A percentile compares a stretch with the other conserved stretches of the same genome.
phyloP scores from a whole-genome alignment of 1,140 invertebrate species.

The Heterodera schachtii region DNA sequence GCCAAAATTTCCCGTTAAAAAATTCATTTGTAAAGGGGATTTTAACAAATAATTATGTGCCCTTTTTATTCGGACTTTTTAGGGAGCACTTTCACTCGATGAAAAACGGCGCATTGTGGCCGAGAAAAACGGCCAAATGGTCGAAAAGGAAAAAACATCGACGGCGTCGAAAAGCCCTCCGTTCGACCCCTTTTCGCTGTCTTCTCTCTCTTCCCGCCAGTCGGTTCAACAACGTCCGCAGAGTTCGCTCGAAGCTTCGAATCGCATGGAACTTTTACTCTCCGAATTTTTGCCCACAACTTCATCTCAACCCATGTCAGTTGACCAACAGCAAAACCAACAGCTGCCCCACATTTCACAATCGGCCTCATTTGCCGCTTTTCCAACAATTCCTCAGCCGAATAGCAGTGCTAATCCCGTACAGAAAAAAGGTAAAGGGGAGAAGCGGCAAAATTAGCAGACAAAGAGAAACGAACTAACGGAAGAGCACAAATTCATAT shows the following conservation, averaged over 20 bases:
- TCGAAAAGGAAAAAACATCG: neutral
- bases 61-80: constrained; percentile 23
- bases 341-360: neutral
- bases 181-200: neutral
- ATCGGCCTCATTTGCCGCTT: constrained; percentile 10
- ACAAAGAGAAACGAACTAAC: too few species aligned
- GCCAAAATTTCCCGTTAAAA: too few species aligned
- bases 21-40: neutral
- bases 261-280: constrained; percentile 22
- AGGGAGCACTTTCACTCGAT: constrained; percentile 47
- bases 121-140: constrained; percentile 47
- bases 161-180: neutral
- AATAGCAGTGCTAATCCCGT: constrained; percentile 18
- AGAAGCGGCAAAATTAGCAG: neutral
- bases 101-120: constrained; percentile 59
- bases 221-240: neutral
- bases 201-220: neutral
- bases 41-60: neutral
- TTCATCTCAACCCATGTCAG: neutral
- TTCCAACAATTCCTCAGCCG: constrained; percentile 16
- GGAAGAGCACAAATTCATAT: too few species aligned
- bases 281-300: constrained; percentile 20
- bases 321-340: neutral
- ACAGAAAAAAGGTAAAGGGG: constrained; percentile 6
- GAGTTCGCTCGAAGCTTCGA: neutral